These are phyloP conservation scores for Baronia brevicornis DNA, from an alignment of 2,888 invertebrate genomes.

Conservation along the genomic window DNA sequence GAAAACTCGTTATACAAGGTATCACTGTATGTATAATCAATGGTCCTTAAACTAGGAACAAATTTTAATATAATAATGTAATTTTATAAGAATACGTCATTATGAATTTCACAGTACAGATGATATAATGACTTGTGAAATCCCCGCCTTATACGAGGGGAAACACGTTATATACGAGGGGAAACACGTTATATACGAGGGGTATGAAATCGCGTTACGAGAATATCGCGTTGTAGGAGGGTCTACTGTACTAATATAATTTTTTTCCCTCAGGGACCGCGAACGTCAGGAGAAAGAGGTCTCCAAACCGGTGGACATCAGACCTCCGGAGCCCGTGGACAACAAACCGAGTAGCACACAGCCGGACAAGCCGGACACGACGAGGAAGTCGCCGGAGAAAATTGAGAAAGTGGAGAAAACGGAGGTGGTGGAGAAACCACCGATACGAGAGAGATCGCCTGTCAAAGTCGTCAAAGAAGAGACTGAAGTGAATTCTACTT, in stretches of 20 bases:
- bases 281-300: conserved; percentile 29
- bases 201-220: too few species aligned
- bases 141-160: conserved; percentile 6
- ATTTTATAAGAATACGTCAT: too few species aligned
- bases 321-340: conserved; percentile 8
- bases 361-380: conserved; percentile 37
- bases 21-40: too few species aligned
- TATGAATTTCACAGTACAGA: too few species aligned
- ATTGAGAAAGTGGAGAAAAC: conserved; percentile 16
- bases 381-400: conserved; percentile 37
- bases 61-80: too few species aligned
- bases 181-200: too few species aligned
- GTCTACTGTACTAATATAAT: too few species aligned
- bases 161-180: not conserved
- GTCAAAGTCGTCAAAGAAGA: conserved; percentile 31
- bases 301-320: conserved; percentile 11
- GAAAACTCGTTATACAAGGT: too few species aligned
- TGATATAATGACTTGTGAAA: too few species aligned
- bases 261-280: conserved; percentile 34
- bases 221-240: too few species aligned
- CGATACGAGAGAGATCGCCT: conserved; percentile 36
- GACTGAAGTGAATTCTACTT: conserved; percentile 56
- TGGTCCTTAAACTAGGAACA: too few species aligned
- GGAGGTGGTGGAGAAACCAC: conserved; percentile 20
- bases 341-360: conserved; percentile 17